A percentile compares a stretch with the other conserved stretches of the same genome.
Evolutionary conservation across 1,140 invertebrate species (phyloP).

Genomic region (Dreissena polymorpha): DNA sequence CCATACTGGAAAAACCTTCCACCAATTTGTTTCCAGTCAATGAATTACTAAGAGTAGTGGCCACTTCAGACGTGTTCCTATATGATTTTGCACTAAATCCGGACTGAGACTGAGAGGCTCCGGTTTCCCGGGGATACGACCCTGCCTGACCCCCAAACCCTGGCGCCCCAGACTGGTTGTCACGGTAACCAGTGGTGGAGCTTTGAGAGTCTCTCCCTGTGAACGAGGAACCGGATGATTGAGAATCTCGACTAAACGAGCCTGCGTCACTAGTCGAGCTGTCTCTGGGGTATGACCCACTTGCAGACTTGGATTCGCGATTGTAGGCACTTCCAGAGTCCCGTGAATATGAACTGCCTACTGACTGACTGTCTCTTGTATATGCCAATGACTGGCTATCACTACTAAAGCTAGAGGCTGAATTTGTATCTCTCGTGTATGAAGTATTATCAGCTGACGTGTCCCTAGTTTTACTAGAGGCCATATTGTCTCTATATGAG

Average conservation of each 20-base stretch:
- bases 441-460: conserved; percentile 19
- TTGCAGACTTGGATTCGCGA: conserved; percentile 60
- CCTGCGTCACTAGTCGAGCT: conserved; percentile 10
- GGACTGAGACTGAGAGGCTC: conserved; percentile 57
- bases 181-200: conserved; percentile 56
- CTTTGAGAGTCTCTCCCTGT: conserved; percentile 46
- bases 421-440: conserved; percentile 45
- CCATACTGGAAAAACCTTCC: conserved; percentile 75
- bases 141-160: conserved; percentile 59
- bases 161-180: conserved; percentile 53
- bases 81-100: conserved; percentile 51
- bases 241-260: conserved; percentile 46
- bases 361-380: conserved; percentile 61
- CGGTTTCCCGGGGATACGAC: conserved; percentile 63
- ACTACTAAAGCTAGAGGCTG: conserved; percentile 66
- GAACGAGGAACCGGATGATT: conserved; percentile 64
- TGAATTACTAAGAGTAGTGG: conserved; percentile 55
- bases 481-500: conserved; percentile 46
- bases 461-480: conserved; percentile 45
- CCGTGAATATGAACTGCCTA: conserved; percentile 44
- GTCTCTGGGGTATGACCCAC: conserved; percentile 40
- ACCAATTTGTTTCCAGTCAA: conserved; percentile 71
- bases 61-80: conserved; percentile 47
- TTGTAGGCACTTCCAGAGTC: conserved; percentile 61
- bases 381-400: conserved; percentile 57